A percentile compares a stretch with the other conserved stretches of the same genome.
These are phyloP conservation scores for Tachypleus tridentatus DNA, from an alignment of 1,140 invertebrate species.

Conservation along the genomic window DNA sequence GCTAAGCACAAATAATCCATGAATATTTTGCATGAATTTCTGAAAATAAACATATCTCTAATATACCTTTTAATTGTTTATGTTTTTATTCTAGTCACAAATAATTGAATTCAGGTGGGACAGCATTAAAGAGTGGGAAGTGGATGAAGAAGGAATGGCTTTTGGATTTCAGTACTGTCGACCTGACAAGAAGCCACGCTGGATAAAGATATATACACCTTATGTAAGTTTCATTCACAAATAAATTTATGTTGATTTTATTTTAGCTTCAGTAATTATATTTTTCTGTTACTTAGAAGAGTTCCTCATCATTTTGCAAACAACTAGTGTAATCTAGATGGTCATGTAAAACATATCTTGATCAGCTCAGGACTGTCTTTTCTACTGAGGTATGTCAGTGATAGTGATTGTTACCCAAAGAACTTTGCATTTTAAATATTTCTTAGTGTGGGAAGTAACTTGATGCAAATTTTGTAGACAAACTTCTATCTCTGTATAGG, in stretches of 20 bases:
- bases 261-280: background rate
- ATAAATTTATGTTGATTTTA: conserved; percentile 5
- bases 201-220: conserved; percentile 79
- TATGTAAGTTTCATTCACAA: conserved; percentile 58
- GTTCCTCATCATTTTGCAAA: no score
- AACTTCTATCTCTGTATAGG: no score
- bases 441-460: no score
- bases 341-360: no score
- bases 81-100: conserved; percentile 42
- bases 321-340: no score
- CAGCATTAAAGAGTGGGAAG: conserved; percentile 65
- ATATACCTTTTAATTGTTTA: conserved; percentile 10
- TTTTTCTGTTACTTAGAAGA: conserved; percentile 3
- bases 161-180: conserved; percentile 77
- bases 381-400: no score
- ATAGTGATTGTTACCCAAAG: no score
- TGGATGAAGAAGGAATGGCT: conserved; percentile 80
- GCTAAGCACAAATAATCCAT: no score
- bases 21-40: no score
- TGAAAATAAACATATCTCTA: background rate
- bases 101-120: conserved; percentile 75
- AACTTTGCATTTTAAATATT: no score
- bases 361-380: no score
- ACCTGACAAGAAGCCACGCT: conserved; percentile 62
- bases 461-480: no score